Base-by-base conservation (phyloP, 1,140 invertebrate genomes). In the Drosophila bipectinata region DNA sequence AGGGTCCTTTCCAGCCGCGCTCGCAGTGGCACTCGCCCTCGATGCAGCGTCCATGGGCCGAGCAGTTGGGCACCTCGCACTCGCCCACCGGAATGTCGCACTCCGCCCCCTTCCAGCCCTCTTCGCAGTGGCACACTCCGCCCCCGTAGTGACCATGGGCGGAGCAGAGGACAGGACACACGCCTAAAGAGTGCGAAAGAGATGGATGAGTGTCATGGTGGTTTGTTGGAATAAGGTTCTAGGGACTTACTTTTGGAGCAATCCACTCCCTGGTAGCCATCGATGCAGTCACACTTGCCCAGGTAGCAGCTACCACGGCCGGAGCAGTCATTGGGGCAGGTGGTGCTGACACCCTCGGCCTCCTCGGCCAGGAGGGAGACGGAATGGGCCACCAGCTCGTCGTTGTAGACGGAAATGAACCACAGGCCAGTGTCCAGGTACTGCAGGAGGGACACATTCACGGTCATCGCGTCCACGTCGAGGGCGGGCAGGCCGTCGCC, bases 101-200 rank as follows among this genome's bases (percentile, higher is more conserved):
- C 93, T 99, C 98, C 18, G 95, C 94, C 30, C 98, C 98, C 93
- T 99, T 99, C 97, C 97, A 99, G 47, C 98, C 98, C 80, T 97
- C 96, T 92, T 98, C 97, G 92, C 99, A 99, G 87, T 98, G 96
- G 93, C 99, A 99, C 72, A 97, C 93, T 14, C 99, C 99, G 51
- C 97, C 97, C 21, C 97, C 96, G 92, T 99, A 99, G 83, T 97
- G 96, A 24, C 99, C 99, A 90, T 99, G 98, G 61, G 97, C 98
- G 69, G 97, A 98, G 93, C 99, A 99, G 55, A 99, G 93, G 3
- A 99, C 97, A 32, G 98, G 99, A 93, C 99, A 99, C n/a, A 98
- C 95, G 92, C 97, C 94, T 95, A 85, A 63, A 55, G 12, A 34
- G 45, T 18, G 45, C 18, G n/a, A 57, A 51, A n/a, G 21, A 26